phyloP scores from a whole-genome alignment of 2,888 invertebrate genomes.

The Sphaerophoria rueppellii region DNA sequence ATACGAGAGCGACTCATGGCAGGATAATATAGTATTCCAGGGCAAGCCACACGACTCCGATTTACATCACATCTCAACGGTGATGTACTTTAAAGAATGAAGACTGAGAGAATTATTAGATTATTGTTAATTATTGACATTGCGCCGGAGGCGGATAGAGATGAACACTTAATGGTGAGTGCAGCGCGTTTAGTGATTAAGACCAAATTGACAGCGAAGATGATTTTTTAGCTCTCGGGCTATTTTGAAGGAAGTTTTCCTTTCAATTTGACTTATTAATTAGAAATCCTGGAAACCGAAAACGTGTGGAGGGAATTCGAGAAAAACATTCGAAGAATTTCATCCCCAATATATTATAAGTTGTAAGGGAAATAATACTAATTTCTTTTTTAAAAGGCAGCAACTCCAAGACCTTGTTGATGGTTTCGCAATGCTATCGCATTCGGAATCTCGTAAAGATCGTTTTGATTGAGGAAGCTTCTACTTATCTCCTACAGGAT shows the following conservation, averaged over 20 bases:
- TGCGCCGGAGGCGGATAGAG: slow-evolving; percentile 17
- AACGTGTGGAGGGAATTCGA: neutral
- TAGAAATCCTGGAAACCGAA: slow-evolving; percentile 1
- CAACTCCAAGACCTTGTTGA: no score
- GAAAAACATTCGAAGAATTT: no score
- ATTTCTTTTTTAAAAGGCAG: no score
- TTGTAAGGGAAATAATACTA: no score
- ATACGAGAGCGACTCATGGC: neutral
- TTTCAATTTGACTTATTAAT: neutral
- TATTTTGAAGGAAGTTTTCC: neutral
- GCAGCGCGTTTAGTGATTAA: slow-evolving; percentile 26
- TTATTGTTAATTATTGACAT: slow-evolving; percentile 71
- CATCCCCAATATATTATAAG: neutral
- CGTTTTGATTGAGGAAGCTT: no score
- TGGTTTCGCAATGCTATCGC: no score
- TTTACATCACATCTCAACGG: slow-evolving; percentile 16
- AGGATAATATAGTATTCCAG: slow-evolving; percentile 63
- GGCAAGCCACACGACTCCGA: slow-evolving; percentile 32
- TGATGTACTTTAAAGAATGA: neutral
- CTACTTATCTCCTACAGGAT: no score
- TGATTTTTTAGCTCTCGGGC: neutral
- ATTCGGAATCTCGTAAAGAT: no score
- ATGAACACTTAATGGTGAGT: slow-evolving; percentile 11
- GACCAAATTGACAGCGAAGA: slow-evolving; percentile 8
- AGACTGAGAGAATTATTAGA: slow-evolving; percentile 58